A percentile compares a stretch with the other conserved stretches of the same genome.
Evolutionary conservation across 2,797 vertebrate species (phyloP).

Genomic region (Ceryle rudis): DNA sequence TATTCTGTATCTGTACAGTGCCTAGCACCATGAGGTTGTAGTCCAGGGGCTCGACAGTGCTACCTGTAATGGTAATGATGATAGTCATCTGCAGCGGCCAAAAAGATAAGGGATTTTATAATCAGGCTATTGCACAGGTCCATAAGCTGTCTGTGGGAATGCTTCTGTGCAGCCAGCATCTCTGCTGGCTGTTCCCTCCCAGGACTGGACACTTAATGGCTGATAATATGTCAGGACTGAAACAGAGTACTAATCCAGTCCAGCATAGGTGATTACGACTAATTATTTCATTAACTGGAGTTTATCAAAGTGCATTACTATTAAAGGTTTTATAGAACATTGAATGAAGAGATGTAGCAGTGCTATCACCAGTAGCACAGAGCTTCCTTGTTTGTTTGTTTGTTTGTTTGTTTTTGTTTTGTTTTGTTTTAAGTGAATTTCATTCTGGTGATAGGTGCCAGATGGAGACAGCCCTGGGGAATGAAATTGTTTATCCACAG

Average conservation of each 20-base stretch:
- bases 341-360: background rate
- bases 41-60: background rate
- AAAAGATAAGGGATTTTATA: background rate
- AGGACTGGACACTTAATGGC: background rate
- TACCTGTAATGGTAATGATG: background rate
- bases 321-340: background rate
- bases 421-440: conserved; percentile 55
- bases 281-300: conserved; percentile 19
- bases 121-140: background rate
- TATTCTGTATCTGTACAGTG: background rate
- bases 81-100: background rate
- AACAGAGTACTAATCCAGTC: background rate
- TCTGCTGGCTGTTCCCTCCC: background rate
- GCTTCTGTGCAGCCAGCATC: background rate
- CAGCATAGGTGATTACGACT: background rate
- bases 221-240: background rate
- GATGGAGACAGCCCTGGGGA: conserved; percentile 77
- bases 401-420: background rate
- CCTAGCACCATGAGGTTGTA: background rate
- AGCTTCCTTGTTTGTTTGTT: background rate
- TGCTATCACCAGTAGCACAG: background rate
- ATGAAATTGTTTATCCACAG: conserved; percentile 74
- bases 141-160: background rate
- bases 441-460: conserved; percentile 74
- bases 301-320: conserved; percentile 16